Percentiles rank a stretch among this genome's conserved stretches.
Conservation (phyloP, 2,797 vertebrate genomes). For the Craterocephalus amniculus region DNA sequence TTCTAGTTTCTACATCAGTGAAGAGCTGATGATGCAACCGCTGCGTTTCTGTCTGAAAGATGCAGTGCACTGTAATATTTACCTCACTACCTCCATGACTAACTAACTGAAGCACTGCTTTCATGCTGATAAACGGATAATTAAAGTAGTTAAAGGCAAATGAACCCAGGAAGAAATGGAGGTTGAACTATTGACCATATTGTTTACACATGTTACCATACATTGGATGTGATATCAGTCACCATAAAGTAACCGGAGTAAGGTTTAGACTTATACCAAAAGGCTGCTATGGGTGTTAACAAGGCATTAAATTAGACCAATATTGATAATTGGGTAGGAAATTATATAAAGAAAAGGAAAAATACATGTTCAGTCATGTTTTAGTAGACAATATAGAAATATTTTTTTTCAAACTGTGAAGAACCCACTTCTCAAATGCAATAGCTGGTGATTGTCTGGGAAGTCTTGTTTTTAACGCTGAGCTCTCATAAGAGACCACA, state of each 20-base stretch:
- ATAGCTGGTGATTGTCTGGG: not conserved
- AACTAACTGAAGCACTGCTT: no score
- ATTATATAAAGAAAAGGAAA: not conserved
- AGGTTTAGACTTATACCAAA: not conserved
- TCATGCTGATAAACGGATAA: no score
- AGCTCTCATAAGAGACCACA: not conserved
- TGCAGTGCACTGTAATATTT: not conserved
- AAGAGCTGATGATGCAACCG: conserved; percentile 7
- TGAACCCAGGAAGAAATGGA: no score
- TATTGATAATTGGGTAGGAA: not conserved
- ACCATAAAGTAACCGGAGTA: no score
- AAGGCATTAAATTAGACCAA: not conserved
- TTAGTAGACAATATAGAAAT: not conserved
- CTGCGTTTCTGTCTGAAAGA: not conserved
- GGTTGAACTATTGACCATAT: no score
- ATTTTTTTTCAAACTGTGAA: not conserved
- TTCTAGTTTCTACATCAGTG: not conserved
- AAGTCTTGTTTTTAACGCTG: not conserved
- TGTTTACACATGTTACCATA: no score
- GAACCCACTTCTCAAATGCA: not conserved
- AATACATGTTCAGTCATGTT: not conserved
- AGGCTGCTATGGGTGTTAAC: not conserved
- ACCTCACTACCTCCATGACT: not conserved
- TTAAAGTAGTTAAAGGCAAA: no score
- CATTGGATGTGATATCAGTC: no score